Evolutionary conservation across 2,113 vertebrate genomes (phyloP).

Genomic region (Neogobius melanostomus): DNA sequence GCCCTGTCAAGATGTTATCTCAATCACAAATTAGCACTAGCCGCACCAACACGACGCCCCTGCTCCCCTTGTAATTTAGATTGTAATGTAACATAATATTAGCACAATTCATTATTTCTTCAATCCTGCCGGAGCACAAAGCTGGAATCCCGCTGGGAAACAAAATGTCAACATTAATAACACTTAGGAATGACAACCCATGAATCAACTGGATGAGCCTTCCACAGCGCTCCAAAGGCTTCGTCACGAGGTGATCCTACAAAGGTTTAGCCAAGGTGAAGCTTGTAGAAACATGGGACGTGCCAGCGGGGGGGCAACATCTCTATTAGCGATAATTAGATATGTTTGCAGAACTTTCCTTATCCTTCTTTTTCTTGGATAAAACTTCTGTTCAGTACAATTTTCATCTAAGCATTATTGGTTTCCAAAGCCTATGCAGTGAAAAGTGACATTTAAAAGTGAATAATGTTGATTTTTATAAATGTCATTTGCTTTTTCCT

Average conservation of each 20-base stretch:
- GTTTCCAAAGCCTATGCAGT: background rate
- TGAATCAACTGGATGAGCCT: conserved; percentile 59
- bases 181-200: conserved; percentile 60
- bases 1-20: conserved; percentile 62
- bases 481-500: background rate
- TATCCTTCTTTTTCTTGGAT: too few relatives aligned
- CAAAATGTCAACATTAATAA: conserved; percentile 69
- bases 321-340: background rate
- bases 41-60: conserved; percentile 50
- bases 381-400: too few relatives aligned
- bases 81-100: conserved; percentile 70
- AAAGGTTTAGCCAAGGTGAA: conserved; percentile 27
- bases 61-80: conserved; percentile 51
- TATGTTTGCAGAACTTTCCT: background rate
- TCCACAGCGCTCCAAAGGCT: conserved; percentile 34
- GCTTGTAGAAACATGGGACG: conserved; percentile 23
- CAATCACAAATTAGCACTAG: conserved; percentile 61
- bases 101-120: conserved; percentile 62
- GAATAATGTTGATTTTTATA: background rate
- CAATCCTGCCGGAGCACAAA: conserved; percentile 44
- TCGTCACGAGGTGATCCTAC: conserved; percentile 19
- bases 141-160: conserved; percentile 59
- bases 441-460: background rate
- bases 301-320: conserved; percentile 1
- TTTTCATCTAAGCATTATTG: background rate